phyloP scores from a whole-genome alignment of 2,888 invertebrate species.

The Parnassius smintheus region DNA sequence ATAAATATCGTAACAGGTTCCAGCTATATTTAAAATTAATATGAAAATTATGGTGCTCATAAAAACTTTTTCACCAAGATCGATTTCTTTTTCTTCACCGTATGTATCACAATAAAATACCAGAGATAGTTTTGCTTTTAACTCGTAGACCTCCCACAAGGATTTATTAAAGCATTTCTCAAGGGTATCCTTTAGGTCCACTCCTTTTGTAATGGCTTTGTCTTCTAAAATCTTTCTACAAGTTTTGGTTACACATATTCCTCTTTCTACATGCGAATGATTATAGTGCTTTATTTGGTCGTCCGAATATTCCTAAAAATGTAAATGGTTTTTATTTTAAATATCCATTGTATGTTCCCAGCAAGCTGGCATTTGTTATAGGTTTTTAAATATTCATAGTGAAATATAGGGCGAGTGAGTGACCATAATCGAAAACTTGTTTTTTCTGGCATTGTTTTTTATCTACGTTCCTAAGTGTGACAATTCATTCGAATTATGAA shows the following conservation, averaged over 20 bases:
- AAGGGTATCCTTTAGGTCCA: slow-evolving; percentile 32
- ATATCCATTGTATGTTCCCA: not conserved
- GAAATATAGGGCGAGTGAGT: too few relatives aligned
- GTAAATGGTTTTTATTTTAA: not conserved
- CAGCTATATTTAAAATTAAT: too few relatives aligned
- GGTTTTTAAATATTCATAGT: too few relatives aligned
- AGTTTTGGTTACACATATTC: slow-evolving; percentile 15
- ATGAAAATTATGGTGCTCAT: too few relatives aligned
- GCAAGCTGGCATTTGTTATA: not conserved
- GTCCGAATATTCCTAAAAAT: slow-evolving; percentile 17
- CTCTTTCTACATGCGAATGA: slow-evolving; percentile 18
- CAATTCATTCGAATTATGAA: too few relatives aligned
- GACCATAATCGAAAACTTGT: too few relatives aligned
- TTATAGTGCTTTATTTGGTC: slow-evolving; percentile 15
- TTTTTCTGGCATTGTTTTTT: too few relatives aligned
- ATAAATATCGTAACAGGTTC: too few relatives aligned
- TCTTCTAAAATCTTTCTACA: slow-evolving; percentile 17
- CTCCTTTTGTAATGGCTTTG: not conserved
- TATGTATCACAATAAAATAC: slow-evolving; percentile 24
- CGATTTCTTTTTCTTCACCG: not conserved
- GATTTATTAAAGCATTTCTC: slow-evolving; percentile 52
- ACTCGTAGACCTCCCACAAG: slow-evolving; percentile 31
- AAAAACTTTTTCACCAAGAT: not conserved
- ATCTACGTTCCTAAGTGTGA: too few relatives aligned
- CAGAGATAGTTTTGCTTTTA: slow-evolving; percentile 31